phyloP scores from a whole-genome alignment of 2,797 vertebrate species.

The Australoheros facetus region DNA sequence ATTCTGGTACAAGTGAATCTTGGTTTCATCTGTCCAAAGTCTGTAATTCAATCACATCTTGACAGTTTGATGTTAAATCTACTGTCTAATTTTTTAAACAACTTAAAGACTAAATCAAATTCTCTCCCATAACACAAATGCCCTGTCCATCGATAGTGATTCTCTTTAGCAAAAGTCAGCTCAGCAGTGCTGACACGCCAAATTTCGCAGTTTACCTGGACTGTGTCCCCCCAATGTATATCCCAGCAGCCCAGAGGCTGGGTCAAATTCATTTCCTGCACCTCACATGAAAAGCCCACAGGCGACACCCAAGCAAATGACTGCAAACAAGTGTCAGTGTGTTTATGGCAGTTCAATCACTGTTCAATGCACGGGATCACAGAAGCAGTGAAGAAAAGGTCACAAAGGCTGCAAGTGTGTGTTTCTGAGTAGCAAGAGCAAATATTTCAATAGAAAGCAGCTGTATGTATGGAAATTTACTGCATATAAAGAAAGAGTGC shows the following conservation, averaged over 20 bases:
- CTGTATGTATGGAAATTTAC: constrained; percentile 1
- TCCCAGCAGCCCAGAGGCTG: constrained; percentile 38
- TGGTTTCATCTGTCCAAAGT: background rate
- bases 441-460: constrained; percentile 12
- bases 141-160: constrained; percentile 3
- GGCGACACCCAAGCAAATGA: constrained; percentile 45
- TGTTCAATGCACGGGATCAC: constrained; percentile 25
- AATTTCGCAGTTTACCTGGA: constrained; percentile 39
- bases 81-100: background rate
- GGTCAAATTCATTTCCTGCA: constrained; percentile 69
- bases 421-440: background rate
- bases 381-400: constrained; percentile 28
- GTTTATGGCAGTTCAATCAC: constrained; percentile 53
- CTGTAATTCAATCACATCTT: background rate
- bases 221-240: background rate
- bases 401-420: constrained; percentile 17
- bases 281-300: constrained; percentile 37
- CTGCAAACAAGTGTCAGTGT: constrained; percentile 53
- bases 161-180: constrained; percentile 9
- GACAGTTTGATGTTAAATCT: background rate
- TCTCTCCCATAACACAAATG: background rate
- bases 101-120: constrained; percentile 4
- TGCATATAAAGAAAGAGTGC: constrained; percentile 8
- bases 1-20: no score
- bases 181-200: constrained; percentile 42